Percentiles rank a stretch among this genome's conserved stretches.
Evolutionary conservation across 1,140 invertebrate genomes (phyloP).

Genomic region (Meloidogyne chitwoodi): DNA sequence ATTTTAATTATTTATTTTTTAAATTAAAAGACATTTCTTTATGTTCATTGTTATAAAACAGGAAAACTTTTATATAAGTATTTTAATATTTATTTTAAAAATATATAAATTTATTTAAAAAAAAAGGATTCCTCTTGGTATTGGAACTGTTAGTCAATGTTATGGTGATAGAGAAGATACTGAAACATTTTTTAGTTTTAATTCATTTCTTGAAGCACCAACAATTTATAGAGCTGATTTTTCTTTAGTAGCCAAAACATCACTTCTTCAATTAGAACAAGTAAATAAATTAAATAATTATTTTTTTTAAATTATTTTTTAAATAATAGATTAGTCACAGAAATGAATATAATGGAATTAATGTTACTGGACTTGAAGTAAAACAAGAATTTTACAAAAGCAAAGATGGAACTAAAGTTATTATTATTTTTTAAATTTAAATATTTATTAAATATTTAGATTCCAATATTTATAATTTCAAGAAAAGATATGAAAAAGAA

Average conservation of each 20-base stretch:
- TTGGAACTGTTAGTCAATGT: constrained; percentile 79
- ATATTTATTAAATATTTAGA: background rate
- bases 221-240: constrained; percentile 84
- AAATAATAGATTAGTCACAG: constrained; percentile 12
- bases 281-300: constrained; percentile 67
- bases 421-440: background rate
- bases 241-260: constrained; percentile 67
- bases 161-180: constrained; percentile 78
- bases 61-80: constrained; percentile 67
- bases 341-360: constrained; percentile 78
- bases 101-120: background rate
- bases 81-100: background rate
- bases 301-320: constrained; percentile 65
- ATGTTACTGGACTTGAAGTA: constrained; percentile 74
- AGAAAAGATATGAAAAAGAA: constrained; percentile 71
- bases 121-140: constrained; percentile 66
- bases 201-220: constrained; percentile 86
- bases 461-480: constrained; percentile 93
- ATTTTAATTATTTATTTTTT: background rate
- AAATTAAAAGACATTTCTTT: constrained; percentile 71
- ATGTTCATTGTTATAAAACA: constrained; percentile 73
- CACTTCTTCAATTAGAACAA: constrained; percentile 60
- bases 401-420: constrained; percentile 81
- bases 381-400: constrained; percentile 87
- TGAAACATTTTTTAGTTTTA: constrained; percentile 88